These are phyloP conservation scores for Drymodes brunneopygia DNA, from an alignment of 2,113 vertebrate genomes.

Conservation along the genomic window DNA sequence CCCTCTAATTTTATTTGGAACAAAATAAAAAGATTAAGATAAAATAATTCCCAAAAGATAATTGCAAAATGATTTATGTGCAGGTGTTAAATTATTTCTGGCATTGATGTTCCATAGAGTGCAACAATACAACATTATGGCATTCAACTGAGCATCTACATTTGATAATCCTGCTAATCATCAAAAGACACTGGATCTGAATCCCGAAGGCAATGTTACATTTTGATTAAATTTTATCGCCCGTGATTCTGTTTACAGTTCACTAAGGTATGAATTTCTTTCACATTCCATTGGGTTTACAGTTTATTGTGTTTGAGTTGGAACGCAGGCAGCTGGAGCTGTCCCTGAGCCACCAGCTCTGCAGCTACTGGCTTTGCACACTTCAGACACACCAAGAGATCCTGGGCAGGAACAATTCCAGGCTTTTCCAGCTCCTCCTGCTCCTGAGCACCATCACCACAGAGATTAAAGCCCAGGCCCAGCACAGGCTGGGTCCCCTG, in stretches of 20 bases:
- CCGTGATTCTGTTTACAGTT: conserved; percentile 43
- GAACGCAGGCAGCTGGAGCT: conserved; percentile 31
- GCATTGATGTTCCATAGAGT: conserved; percentile 10
- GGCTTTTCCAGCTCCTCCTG: neutral
- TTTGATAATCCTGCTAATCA: conserved; percentile 33
- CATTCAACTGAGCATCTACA: conserved; percentile 33
- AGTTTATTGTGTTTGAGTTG: conserved; percentile 52
- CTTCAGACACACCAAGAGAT: neutral
- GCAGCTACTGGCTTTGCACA: conserved; percentile 11
- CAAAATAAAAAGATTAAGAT: conserved; percentile 68
- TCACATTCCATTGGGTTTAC: conserved; percentile 47
- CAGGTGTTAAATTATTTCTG: conserved; percentile 67
- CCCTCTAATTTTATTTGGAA: conserved; percentile 65
- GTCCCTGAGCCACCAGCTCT: neutral
- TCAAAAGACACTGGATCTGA: conserved; percentile 37
- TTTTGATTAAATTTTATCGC: conserved; percentile 64
- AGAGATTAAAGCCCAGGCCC: accelerated
- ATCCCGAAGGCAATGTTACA: conserved; percentile 37
- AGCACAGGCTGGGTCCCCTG: neutral
- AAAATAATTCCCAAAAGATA: conserved; percentile 67
- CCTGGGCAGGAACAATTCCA: neutral
- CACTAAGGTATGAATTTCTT: conserved; percentile 52
- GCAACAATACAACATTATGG: neutral
- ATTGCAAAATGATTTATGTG: conserved; percentile 69
- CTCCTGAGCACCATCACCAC: too few relatives aligned